A percentile compares a stretch with the other conserved stretches of the same genome.
These are phyloP conservation scores for Thamnophis sirtalis DNA, from an alignment of 2,113 vertebrate species.

Conservation along the genomic window DNA sequence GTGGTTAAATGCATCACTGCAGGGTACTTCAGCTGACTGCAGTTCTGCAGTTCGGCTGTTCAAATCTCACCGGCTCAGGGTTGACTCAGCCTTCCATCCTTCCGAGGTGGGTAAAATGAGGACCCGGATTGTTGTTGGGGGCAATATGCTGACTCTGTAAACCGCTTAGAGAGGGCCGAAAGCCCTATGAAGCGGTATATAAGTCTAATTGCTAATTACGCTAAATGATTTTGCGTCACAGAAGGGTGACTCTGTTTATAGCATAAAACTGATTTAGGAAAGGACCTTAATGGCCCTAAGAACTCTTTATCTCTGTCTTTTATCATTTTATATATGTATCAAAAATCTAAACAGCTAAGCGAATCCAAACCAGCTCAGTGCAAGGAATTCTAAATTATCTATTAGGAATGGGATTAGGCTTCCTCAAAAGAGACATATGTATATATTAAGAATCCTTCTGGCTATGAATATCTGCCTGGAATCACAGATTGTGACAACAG, in stretches of 20 bases:
- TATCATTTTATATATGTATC: constrained; percentile 3
- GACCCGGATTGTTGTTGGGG: no score
- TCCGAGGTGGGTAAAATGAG: no score
- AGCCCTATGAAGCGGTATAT: no score
- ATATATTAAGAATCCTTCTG: background rate
- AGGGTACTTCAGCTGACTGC: no score
- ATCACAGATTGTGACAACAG: background rate
- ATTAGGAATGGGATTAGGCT: background rate
- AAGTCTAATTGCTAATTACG: no score
- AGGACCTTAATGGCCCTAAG: fast-evolving
- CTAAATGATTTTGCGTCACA: background rate
- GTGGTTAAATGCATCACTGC: no score
- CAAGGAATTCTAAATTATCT: background rate
- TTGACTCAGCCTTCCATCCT: no score
- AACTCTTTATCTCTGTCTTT: background rate
- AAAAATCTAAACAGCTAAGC: background rate
- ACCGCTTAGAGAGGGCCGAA: no score
- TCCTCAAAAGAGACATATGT: background rate
- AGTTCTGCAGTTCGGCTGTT: no score
- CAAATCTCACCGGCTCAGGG: no score
- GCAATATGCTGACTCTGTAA: no score
- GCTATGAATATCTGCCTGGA: background rate
- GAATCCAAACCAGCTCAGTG: background rate
- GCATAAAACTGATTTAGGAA: background rate
- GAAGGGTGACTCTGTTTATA: background rate